These are phyloP conservation scores for Orthosia cruda DNA, from an alignment of 2,888 invertebrate genomes.

Conservation along the genomic window DNA sequence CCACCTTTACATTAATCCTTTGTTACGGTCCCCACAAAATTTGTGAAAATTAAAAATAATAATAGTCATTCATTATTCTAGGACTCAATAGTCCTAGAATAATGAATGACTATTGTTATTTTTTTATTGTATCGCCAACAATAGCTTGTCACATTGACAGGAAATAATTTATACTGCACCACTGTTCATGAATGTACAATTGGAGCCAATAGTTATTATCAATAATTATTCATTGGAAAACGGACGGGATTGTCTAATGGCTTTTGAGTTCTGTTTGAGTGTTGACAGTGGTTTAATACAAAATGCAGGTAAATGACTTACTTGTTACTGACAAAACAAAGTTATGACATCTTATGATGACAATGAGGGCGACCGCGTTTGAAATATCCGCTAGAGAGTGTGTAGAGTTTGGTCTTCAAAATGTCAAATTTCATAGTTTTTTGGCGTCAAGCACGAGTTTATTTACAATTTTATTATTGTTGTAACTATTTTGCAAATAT, in stretches of 20 bases:
- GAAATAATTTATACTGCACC: conserved; percentile 75
- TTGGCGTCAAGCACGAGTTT: too few relatives aligned
- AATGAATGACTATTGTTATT: too few relatives aligned
- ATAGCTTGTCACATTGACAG: conserved; percentile 72
- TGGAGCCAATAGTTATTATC: conserved; percentile 47
- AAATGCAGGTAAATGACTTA: not conserved
- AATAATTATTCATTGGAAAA: conserved; percentile 52
- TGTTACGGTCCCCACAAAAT: conserved; percentile 37
- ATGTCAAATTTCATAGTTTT: too few relatives aligned
- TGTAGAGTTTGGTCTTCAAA: too few relatives aligned
- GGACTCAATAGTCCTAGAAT: too few relatives aligned
- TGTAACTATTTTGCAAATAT: too few relatives aligned
- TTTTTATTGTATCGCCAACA: conserved; percentile 74
- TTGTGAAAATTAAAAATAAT: conserved; percentile 71
- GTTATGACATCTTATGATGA: too few relatives aligned
- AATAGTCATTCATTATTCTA: conserved; percentile 70
- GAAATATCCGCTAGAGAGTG: too few relatives aligned
- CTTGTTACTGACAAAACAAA: not conserved
- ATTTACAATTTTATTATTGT: too few relatives aligned
- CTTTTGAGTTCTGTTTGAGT: conserved; percentile 5
- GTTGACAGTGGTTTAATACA: not conserved
- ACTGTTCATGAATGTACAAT: conserved; percentile 71
- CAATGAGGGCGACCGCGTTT: too few relatives aligned
- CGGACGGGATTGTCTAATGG: conserved; percentile 17
- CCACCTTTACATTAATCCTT: conserved; percentile 14